Evolutionary conservation across 2,113 vertebrate genomes (phyloP), one percentile per base, ranked within the genome.

Genomic region (Grallaria varia): DNA sequence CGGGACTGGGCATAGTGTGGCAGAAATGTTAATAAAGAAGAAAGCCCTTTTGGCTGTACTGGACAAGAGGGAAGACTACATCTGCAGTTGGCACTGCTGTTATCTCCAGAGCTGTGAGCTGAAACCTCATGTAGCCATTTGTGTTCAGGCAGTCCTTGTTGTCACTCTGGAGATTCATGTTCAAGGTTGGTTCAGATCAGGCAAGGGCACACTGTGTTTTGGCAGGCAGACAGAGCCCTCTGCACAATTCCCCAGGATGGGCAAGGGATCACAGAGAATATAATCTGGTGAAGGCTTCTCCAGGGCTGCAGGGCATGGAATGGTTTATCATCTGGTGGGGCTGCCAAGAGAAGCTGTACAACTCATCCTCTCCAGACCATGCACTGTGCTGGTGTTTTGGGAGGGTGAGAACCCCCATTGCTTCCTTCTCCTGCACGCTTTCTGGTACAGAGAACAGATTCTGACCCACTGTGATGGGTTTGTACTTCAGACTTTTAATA

Each of bases 221-320:
- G 25, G 52, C 47, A 55, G n/a, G 33, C 5, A 6, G 45, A 25
- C 50, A 59, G 71, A 58, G 12, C 7, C 30, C 35, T 8, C 9
- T 33, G 71, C 12, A 7, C 23, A 55, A 8, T 62, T 17, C 28
- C 5, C 10, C 9, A 2, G 35, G 27, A 17, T 0, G 2, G 35
- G 49, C 63, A 81, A 84, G 39, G 18, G 33, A 25, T 59, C 5
- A 3, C 42, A 71, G 47, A 58, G 23, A 25, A 33, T 62, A 20
- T 50, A 7, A 17, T 27, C n/a, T 49, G 6, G 18, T 67, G 64
- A 81, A 84, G 27, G 47, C 31, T 58, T 50, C 47, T 92, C 31
- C 25, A 30, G 59, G 69, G 66, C 59, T 86, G 50, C 55, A 35
- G 45, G 59, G 25, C 25, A 37, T 8, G 28, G 63, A 35, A 27